Conservation (phyloP, 2,113 vertebrate species). For the Cromileptes altivelis region DNA sequence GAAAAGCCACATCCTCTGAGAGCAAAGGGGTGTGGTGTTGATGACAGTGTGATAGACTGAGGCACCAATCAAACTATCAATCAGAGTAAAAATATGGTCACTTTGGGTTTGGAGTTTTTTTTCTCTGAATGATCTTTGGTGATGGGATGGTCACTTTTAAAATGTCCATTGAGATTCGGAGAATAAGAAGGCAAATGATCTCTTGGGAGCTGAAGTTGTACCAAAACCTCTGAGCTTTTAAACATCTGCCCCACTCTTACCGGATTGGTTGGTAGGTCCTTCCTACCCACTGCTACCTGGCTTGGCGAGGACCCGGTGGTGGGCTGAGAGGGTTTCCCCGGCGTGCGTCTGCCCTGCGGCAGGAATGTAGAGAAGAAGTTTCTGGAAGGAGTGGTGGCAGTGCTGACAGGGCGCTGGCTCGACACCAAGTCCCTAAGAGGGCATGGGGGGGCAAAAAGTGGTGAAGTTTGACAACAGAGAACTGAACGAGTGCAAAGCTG, state of each 20-base stretch:
- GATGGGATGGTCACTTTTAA: neutral
- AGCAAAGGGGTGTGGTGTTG: neutral
- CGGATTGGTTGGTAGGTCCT: conserved; percentile 86
- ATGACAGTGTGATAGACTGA: neutral
- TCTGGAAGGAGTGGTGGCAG: conserved; percentile 88
- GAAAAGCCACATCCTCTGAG: neutral
- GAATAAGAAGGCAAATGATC: neutral
- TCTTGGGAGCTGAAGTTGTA: neutral
- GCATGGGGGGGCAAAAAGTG: neutral
- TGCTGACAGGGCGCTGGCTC: conserved; percentile 87
- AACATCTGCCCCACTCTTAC: conserved; percentile 75
- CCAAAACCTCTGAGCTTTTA: neutral
- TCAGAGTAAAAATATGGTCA: neutral
- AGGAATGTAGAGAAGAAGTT: conserved; percentile 93
- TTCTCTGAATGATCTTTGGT: too few relatives aligned
- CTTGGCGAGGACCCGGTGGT: conserved; percentile 81
- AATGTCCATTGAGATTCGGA: neutral
- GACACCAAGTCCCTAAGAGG: conserved; percentile 90
- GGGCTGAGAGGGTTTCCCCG: conserved; percentile 80
- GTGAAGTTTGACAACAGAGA: neutral
- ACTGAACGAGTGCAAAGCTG: neutral
- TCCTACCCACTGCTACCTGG: conserved; percentile 86
- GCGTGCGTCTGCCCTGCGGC: conserved; percentile 89
- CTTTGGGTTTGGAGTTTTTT: neutral
- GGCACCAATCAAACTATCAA: too few relatives aligned